Base-by-base conservation (phyloP, 2,113 vertebrate genomes). In the Fregata magnificens region DNA sequence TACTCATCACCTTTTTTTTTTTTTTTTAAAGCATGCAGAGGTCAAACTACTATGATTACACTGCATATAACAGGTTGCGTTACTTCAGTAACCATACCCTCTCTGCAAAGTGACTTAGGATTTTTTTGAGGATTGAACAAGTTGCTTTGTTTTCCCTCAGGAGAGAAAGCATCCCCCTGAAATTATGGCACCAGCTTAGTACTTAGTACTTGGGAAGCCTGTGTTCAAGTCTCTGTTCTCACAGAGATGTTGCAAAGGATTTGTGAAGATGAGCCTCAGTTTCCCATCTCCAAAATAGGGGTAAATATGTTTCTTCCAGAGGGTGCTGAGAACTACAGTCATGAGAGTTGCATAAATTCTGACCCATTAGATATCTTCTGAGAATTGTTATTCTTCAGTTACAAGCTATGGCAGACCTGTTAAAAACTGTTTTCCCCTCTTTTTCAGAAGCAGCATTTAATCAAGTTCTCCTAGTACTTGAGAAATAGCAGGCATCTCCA, bases 171-270 rank as follows among this genome's bases (percentile, higher is more conserved):
- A 67, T 62, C 15, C 3, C 31, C 38, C 76, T 52, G 32, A 53
- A 58, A 77, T 17, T 67, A 66, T 0, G 5, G 62, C 56, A 77
- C 16, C 73, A 87, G 24, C 26, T 52, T 16, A 36, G 26, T 10
- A 52, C 26, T 52, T 16, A 36, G 26, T 10, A 52, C 22, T 26
- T 29, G n/a, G 58, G 80, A 81, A 73, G 36, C 38, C 28, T 32
- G 52, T 10, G 19, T n/a, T 79, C 44, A 25, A 45, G 42, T 29
- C 55, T 62, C 53, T 79, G 13, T 42, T 84, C 61, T 25, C 34
- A 50, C n/a, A 72, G 17, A 61, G 31, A 70, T 0, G 0, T n/a
- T 25, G 49, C 34, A 32, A 58, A n/a, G n/a, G 31, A n/a, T 65
- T 76, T 77, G 45, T 49, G 53, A 87, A 42, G 18, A 44, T 45